Evolutionary conservation across 2,113 vertebrate genomes (phyloP).

Genomic region (Tonatia bakeri): DNA sequence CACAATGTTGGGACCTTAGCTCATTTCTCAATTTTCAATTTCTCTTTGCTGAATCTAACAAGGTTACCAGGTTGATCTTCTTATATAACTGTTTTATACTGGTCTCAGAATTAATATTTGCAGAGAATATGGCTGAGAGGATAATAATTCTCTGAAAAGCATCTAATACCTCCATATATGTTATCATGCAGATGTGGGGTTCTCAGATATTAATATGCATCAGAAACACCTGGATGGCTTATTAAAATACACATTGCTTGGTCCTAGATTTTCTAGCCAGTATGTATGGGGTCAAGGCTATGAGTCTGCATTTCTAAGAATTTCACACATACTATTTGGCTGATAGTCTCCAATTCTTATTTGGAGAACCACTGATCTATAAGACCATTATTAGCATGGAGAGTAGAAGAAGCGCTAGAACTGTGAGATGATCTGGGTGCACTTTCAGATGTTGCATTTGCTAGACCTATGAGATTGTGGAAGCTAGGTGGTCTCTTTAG

Average conservation of each 20-base stretch:
- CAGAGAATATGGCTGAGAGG: background rate
- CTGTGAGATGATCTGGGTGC: background rate
- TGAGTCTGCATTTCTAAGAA: background rate
- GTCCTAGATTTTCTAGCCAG: background rate
- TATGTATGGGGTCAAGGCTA: background rate
- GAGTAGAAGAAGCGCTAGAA: background rate
- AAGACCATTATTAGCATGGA: background rate
- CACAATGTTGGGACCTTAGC: background rate
- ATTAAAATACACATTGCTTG: background rate
- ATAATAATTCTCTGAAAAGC: background rate
- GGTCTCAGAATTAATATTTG: background rate
- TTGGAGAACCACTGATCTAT: background rate
- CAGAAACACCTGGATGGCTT: background rate
- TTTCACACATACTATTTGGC: background rate
- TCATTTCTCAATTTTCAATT: background rate
- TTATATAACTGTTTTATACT: background rate
- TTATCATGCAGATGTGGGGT: background rate
- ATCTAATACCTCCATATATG: background rate
- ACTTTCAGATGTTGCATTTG: background rate
- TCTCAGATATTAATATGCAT: background rate
- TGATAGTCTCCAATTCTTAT: background rate
- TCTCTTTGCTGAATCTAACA: background rate
- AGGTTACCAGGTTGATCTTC: background rate
- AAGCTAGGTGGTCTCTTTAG: background rate
- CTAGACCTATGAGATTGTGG: background rate